Conservation (phyloP, 2,797 vertebrate genomes). For the Euphonia xanthogaster region DNA sequence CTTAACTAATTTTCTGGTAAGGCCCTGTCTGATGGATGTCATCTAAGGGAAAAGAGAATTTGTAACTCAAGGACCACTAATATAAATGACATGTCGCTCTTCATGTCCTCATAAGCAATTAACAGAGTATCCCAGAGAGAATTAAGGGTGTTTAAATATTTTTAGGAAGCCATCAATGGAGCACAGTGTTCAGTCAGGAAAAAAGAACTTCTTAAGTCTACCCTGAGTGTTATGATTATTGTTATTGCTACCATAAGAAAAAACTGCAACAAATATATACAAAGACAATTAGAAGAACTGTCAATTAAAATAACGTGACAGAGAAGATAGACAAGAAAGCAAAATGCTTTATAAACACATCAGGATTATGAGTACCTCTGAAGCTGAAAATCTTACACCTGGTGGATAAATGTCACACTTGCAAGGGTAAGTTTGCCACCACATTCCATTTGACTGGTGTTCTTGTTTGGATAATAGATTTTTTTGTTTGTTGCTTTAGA, state of each 20-base stretch:
- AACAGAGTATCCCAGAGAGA: neutral
- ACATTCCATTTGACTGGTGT: neutral
- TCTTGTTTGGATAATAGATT: neutral
- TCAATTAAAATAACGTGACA: neutral
- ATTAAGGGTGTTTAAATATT: neutral
- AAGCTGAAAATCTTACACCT: neutral
- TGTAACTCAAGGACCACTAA: neutral
- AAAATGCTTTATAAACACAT: neutral
- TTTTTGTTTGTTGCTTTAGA: neutral
- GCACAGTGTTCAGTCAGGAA: neutral
- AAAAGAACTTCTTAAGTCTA: neutral
- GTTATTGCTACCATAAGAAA: neutral
- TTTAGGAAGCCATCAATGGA: neutral
- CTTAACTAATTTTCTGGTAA: neutral
- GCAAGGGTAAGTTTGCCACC: neutral
- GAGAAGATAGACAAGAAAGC: neutral
- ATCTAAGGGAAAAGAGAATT: neutral
- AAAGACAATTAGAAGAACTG: neutral
- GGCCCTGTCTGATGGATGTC: neutral
- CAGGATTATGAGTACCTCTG: neutral
- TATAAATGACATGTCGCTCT: neutral
- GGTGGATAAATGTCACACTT: neutral
- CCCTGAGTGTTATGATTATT: neutral
- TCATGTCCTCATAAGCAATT: neutral
- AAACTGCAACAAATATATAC: neutral